Conservation (phyloP, 2,797 vertebrate genomes). For the Aplochiton taeniatus region DNA sequence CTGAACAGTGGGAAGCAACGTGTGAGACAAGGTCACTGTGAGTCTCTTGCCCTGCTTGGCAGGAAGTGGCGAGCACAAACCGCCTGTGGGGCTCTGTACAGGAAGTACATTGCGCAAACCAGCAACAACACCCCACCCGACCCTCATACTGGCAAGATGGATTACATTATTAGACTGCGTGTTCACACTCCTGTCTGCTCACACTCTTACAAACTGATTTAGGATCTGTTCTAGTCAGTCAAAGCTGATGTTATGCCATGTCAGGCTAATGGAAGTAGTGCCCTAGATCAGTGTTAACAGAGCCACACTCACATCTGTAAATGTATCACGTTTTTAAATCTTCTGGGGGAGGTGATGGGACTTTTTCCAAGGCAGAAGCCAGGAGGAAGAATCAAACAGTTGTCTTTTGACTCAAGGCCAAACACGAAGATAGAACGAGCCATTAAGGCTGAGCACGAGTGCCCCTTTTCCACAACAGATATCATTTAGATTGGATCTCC, state of each 20-base stretch:
- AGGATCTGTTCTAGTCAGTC: neutral
- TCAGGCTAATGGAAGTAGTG: no score
- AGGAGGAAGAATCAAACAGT: neutral
- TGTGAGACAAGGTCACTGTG: slow-evolving; percentile 59
- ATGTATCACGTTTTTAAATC: neutral
- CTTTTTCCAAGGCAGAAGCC: neutral
- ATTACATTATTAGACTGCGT: slow-evolving; percentile 52
- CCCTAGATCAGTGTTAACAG: no score
- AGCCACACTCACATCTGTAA: neutral
- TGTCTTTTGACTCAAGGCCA: neutral
- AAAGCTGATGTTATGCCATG: no score
- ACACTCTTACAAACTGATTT: slow-evolving; percentile 17
- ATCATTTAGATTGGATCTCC: neutral
- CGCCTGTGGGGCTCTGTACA: slow-evolving; percentile 63
- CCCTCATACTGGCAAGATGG: slow-evolving; percentile 55
- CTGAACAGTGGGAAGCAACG: slow-evolving; percentile 52
- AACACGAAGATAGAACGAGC: neutral
- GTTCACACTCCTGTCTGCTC: slow-evolving; percentile 4
- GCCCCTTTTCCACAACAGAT: slow-evolving; percentile 3
- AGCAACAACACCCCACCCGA: slow-evolving; percentile 62
- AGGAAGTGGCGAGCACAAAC: slow-evolving; percentile 67
- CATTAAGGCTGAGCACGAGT: neutral
- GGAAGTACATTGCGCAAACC: slow-evolving; percentile 75
- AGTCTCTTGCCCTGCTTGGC: slow-evolving; percentile 59
- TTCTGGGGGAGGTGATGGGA: neutral